These are phyloP conservation scores for Archegozetes longisetosus DNA, from an alignment of 1,140 invertebrate species.

Conservation along the genomic window DNA sequence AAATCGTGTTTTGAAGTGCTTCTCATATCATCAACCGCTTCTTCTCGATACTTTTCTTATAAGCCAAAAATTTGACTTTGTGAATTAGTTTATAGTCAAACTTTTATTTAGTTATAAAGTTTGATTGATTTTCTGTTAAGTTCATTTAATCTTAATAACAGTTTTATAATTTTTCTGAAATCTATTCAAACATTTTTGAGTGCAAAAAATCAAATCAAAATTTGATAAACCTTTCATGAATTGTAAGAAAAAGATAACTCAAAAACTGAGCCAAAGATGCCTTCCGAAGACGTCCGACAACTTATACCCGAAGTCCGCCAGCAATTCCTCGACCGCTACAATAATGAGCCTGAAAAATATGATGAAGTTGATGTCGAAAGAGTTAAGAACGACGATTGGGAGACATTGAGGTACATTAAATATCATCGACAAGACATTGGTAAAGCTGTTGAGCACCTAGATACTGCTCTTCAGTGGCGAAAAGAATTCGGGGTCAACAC, in stretches of 20 bases:
- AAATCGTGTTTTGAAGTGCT: too few species aligned
- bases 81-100: too few species aligned
- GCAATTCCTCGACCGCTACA: background rate
- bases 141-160: background rate
- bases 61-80: too few species aligned
- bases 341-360: slow-evolving; percentile 7
- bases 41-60: too few species aligned
- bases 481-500: slow-evolving; percentile 53
- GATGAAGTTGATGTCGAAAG: slow-evolving; percentile 10
- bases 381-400: slow-evolving; percentile 43
- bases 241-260: background rate
- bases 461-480: slow-evolving; percentile 65
- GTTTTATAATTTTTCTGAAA: too few species aligned
- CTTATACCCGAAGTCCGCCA: background rate
- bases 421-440: slow-evolving; percentile 40
- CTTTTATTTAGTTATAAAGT: too few species aligned
- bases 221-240: too few species aligned
- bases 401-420: slow-evolving; percentile 50
- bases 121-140: background rate
- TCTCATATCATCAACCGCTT: too few species aligned
- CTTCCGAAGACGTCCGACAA: background rate
- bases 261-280: background rate
- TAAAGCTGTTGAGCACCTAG: slow-evolving; percentile 53
- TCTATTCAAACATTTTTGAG: too few species aligned
- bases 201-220: too few species aligned